These are phyloP conservation scores for Conops quadrifasciatus DNA, from an alignment of 2,888 invertebrate species.

Conservation along the genomic window DNA sequence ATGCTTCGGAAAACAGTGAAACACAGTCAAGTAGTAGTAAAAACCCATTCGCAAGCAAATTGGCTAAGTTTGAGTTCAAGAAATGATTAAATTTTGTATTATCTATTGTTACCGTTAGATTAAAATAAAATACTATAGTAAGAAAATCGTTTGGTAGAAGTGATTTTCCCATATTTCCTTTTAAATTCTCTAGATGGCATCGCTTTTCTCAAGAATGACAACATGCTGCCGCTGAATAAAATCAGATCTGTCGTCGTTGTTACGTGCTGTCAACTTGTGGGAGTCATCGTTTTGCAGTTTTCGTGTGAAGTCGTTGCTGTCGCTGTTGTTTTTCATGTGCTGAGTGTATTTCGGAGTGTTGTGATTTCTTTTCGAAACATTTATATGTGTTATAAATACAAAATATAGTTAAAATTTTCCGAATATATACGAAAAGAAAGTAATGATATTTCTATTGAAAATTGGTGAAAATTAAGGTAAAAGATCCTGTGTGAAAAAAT, in stretches of 20 bases:
- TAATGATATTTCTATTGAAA: background rate
- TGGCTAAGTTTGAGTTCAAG: slow-evolving; percentile 64
- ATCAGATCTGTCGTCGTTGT: too few species aligned
- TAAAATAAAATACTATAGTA: background rate
- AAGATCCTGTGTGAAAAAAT: background rate
- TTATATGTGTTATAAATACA: background rate
- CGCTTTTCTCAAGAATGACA: background rate
- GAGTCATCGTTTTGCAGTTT: slow-evolving; percentile 25
- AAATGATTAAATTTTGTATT: slow-evolving; percentile 33
- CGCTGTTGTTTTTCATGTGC: slow-evolving; percentile 9
- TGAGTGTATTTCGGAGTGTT: background rate
- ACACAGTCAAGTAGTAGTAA: background rate
- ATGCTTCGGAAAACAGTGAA: slow-evolving; percentile 20
- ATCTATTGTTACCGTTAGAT: background rate
- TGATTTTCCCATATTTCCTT: background rate
- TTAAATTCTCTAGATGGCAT: background rate
- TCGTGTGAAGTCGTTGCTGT: slow-evolving; percentile 2
- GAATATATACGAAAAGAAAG: background rate
- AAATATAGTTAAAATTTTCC: background rate
- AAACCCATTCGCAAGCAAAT: slow-evolving; percentile 50
- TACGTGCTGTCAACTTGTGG: slow-evolving; percentile 24
- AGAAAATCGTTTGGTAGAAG: background rate
- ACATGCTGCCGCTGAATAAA: background rate
- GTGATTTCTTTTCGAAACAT: background rate
- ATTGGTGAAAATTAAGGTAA: background rate